A percentile compares a stretch with the other conserved stretches of the same genome.
phyloP scores from a whole-genome alignment of 2,888 invertebrate species.

The Lucinisca nassula region DNA sequence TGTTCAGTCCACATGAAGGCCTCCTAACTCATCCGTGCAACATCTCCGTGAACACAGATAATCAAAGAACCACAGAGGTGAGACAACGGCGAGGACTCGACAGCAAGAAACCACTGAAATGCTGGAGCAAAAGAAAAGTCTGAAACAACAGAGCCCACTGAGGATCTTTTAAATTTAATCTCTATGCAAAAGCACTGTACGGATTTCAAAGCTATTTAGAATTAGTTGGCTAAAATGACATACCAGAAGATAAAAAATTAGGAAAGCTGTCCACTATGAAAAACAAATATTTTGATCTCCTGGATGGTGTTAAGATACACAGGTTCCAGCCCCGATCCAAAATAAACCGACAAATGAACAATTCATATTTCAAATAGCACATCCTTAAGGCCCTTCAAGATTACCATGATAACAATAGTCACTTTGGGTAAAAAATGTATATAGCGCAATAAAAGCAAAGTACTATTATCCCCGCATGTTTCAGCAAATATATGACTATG shows the following conservation, averaged over 20 bases:
- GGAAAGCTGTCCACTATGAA: not conserved
- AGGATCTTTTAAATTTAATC: not conserved
- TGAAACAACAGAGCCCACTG: not conserved
- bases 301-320: not conserved
- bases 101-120: no score
- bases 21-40: no score
- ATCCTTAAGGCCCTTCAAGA: slow-evolving; percentile 12
- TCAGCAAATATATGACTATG: slow-evolving; percentile 41
- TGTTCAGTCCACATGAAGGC: no score
- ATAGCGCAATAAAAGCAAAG: slow-evolving; percentile 23
- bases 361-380: slow-evolving; percentile 37
- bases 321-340: not conserved
- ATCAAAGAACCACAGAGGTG: no score
- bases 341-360: not conserved
- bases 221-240: not conserved
- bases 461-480: slow-evolving; percentile 34
- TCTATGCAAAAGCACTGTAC: not conserved
- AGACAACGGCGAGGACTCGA: no score
- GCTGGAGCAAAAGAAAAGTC: not conserved
- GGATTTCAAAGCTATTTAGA: not conserved
- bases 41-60: no score
- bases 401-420: slow-evolving; percentile 25
- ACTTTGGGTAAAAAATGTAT: slow-evolving; percentile 24
- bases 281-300: not conserved
- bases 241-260: not conserved